A percentile compares a stretch with the other conserved stretches of the same genome.
phyloP scores from a whole-genome alignment of 2,797 vertebrate genomes.

The Emydoidea blandingii region DNA sequence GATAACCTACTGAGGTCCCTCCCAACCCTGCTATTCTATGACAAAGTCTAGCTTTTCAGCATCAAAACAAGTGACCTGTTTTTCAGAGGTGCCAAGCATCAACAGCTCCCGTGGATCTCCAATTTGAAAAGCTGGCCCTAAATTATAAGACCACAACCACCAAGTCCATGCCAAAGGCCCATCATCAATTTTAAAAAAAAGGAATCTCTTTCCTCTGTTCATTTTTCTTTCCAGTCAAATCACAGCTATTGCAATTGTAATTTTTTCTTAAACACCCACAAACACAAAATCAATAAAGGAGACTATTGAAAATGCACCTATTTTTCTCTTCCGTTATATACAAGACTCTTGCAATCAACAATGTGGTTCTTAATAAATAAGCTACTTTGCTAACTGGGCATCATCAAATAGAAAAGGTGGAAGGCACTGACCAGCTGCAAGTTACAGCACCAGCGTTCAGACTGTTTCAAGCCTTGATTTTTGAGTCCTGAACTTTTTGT shows the following conservation, averaged over 20 bases:
- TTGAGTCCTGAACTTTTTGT: constrained; percentile 27
- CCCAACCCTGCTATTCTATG: not conserved
- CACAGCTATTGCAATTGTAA: not conserved
- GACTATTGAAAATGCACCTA: constrained; percentile 41
- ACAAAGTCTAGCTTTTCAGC: not conserved
- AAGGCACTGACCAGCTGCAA: constrained; percentile 13
- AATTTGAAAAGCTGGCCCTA: not conserved
- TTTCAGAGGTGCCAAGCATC: not conserved
- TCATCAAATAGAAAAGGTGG: constrained; percentile 24
- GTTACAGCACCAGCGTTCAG: not conserved
- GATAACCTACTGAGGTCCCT: too few relatives aligned
- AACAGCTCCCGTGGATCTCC: not conserved
- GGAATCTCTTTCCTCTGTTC: constrained; percentile 9
- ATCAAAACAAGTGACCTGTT: not conserved
- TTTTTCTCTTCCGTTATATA: constrained; percentile 30
- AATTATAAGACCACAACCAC: not conserved
- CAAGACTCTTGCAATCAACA: not conserved
- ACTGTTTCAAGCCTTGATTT: constrained; percentile 20
- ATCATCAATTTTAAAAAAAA: not conserved
- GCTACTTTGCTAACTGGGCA: not conserved
- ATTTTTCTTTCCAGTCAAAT: constrained; percentile 50
- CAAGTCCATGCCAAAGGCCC: not conserved
- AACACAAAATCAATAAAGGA: constrained; percentile 57
- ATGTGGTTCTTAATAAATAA: constrained; percentile 10
- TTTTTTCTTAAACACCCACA: not conserved